Base-by-base conservation (phyloP, 2,797 vertebrate genomes). In the Furcifer pardalis region DNA sequence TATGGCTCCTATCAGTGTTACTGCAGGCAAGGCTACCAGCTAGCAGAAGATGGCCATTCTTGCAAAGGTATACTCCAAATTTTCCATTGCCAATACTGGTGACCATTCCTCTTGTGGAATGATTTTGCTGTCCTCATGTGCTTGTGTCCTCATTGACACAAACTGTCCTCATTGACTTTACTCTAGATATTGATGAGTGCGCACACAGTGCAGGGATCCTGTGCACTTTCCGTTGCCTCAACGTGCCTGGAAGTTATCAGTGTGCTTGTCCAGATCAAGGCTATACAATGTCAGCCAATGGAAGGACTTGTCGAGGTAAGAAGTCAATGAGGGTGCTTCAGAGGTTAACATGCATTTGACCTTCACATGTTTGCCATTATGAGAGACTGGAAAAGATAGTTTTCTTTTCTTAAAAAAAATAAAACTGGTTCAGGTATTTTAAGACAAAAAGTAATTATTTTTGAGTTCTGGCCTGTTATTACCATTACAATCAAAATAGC, bases 1-100 rank as follows among this genome's bases (percentile, higher is more conserved):
- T 99, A 99, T 0, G 98, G 99, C 30, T 99, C 99, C 81, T 99
- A 99, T 93, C 99, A 99, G 95, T 99, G 99, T 88, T 99, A 99
- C 95, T 99, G 98, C 93, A 96, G 97, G 85, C 96, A 97, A 88
- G 99, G 99, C 40, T 99, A 97, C 96, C 96, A 97, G 95, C 96
- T 99, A 79, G 96, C 95, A n/a, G 98, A 98, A 85, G 98, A 99
- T 0, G 97, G 98, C 5, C 97, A 97, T 84, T 96, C 97, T 72
- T 99, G 98, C 90, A 97, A 97, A 97, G 98, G 98, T 99, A 84
- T 49, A 30, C 56, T 32, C 32, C 52, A 5, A 46, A 71, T n/a
- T 77, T 72, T 63, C 40, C 42, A 35, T 0, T 56, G 46, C 7
- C 2, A 27, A 40, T 32, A 42, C 7, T n/a, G 12, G n/a, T 66